Conservation (phyloP, 1,140 invertebrate species). For the Papilio polytes region DNA sequence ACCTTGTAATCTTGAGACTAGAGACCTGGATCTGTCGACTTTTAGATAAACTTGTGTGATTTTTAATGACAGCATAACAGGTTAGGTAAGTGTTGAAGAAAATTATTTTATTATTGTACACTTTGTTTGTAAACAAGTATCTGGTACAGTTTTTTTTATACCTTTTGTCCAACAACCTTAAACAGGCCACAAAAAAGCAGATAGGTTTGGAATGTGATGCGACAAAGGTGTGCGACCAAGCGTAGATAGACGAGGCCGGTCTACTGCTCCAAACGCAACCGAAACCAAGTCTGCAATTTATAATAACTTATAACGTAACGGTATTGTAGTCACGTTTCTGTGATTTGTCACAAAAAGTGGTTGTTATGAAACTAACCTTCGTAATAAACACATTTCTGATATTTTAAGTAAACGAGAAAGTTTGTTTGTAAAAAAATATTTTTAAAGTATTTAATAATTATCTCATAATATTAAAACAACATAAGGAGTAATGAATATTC, state of each 20-base stretch:
- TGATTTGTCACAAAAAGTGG: neutral
- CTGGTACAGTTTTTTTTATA: neutral
- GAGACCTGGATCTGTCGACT: neutral
- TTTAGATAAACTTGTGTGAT: neutral
- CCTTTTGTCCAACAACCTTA: neutral
- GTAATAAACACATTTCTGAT: neutral
- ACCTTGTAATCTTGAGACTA: neutral
- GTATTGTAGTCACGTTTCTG: neutral
- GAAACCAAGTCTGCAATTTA: neutral
- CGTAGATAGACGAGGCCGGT: neutral
- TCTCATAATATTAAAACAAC: neutral
- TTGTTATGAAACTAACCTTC: neutral
- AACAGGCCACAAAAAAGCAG: neutral
- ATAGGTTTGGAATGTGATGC: slow-evolving; percentile 3
- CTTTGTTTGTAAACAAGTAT: neutral
- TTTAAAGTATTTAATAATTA: neutral
- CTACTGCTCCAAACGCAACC: neutral
- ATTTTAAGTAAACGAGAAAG: neutral
- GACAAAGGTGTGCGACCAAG: slow-evolving; percentile 6
- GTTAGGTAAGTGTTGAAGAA: neutral
- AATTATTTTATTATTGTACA: too few species aligned
- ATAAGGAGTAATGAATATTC: neutral
- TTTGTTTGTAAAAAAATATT: neutral
- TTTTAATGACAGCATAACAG: neutral
- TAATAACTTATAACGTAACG: neutral